Base-by-base conservation (phyloP, 2,888 invertebrate genomes). In the Dryocosmus kuriphilus region DNA sequence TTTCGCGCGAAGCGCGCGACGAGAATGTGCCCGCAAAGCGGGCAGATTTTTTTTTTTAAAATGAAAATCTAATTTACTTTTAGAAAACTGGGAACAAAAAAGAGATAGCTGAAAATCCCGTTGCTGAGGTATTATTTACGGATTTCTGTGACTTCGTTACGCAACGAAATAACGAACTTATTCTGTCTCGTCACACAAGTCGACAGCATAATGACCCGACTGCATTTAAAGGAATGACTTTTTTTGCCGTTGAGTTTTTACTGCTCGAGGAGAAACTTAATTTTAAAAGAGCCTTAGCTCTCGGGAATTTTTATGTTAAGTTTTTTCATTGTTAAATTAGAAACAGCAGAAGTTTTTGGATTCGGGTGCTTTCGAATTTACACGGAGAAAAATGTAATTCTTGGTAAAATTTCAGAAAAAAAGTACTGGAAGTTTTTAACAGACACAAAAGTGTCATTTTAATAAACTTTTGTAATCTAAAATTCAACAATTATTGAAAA, bases 251-350 rank as follows among this genome's bases (percentile, higher is more conserved):
- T 16, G 0, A 16, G 30, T 65, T 65, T 41, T n/a, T 22, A 38
- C 14, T 65, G 11, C n/a, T 38, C 65, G 3, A 41, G 38, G 65
- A 65, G 65, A 16, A 41, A 38, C 24, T 41, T 24, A 65, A 65
- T 41, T 65, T 65, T 65, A 16, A 65, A 65, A 65, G 65, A 65
- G 65, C 22, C 65, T 38, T 65, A 41, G 11, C 41, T 24, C 65
- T 65, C 41, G 41, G 24, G 41, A 41, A 24, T 38, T 65, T 65
- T 65, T 41, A 19, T 41, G 8, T 41, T 22, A 14, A 27, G 41
- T 65, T 65, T 65, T 41, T 65, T 41, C 9, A 65, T 41, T 24
- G 16, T 65, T 41, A 24, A 65, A 38, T 30, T 38, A 27, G 41
- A 65, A 65, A 41, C 41, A 41, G 41, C 65, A 41, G 65, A 65